phyloP scores from a whole-genome alignment of 2,888 invertebrate genomes.

The Leucozona laternaria region DNA sequence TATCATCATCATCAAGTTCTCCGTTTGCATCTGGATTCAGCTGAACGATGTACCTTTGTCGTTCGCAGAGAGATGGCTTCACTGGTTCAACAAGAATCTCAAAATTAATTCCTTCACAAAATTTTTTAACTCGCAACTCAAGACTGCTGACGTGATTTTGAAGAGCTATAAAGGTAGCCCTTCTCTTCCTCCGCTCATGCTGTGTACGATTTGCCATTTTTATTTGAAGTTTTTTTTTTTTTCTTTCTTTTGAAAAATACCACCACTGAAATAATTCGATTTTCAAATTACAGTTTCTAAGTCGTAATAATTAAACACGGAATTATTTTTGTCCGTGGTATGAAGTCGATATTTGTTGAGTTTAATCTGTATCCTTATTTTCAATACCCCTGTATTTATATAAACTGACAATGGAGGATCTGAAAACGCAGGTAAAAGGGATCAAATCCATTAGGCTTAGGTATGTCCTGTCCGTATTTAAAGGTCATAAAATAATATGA shows the following conservation, averaged over 20 bases:
- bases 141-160: slow-evolving; percentile 18
- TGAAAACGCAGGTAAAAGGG: neutral
- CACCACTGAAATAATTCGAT: neutral
- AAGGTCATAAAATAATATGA: neutral
- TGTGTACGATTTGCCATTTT: neutral
- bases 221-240: neutral
- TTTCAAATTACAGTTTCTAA: neutral
- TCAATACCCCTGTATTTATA: neutral
- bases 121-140: slow-evolving; percentile 1
- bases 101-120: slow-evolving; percentile 23
- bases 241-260: too few relatives aligned
- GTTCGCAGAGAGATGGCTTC: neutral
- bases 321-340: neutral
- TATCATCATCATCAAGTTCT: neutral
- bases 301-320: neutral
- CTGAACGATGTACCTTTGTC: slow-evolving; percentile 2
- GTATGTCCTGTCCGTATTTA: neutral
- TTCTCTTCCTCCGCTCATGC: neutral
- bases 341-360: neutral
- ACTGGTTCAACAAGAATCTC: slow-evolving; percentile 10
- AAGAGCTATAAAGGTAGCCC: neutral
- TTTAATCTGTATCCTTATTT: neutral
- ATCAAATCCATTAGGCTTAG: neutral
- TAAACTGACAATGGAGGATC: too few relatives aligned
- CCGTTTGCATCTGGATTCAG: neutral